Conservation (phyloP, 2,797 vertebrate genomes). For the Anniella stebbinsi region DNA sequence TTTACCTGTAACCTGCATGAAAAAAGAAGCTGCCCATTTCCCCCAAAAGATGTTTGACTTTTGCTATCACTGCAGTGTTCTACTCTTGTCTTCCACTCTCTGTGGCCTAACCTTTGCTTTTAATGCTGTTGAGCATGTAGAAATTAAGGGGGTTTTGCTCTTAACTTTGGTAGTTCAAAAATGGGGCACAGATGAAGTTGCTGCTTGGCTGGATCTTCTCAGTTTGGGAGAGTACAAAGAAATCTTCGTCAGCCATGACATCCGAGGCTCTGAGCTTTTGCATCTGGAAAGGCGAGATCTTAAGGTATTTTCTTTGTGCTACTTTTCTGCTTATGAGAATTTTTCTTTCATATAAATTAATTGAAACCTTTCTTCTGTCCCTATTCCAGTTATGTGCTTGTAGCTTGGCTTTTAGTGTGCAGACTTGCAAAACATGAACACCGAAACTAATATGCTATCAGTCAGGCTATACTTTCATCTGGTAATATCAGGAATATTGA, state of each 20-base stretch:
- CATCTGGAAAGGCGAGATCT: conserved; percentile 99
- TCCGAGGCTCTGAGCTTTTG: conserved; percentile 98
- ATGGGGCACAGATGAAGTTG: conserved; percentile 99
- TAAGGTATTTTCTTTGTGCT: conserved; percentile 92
- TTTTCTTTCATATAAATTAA: conserved; percentile 71
- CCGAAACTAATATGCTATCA: conserved; percentile 60
- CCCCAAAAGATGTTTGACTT: conserved; percentile 71
- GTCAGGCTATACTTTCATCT: conserved; percentile 64
- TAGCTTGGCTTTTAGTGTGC: conserved; percentile 91
- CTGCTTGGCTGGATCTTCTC: conserved; percentile 99
- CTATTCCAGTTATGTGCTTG: conserved; percentile 81
- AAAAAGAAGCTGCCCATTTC: conserved; percentile 64
- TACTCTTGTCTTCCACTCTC: conserved; percentile 80
- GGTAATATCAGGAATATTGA: conserved; percentile 31
- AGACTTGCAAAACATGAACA: conserved; percentile 51
- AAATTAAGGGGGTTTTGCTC: conserved; percentile 93
- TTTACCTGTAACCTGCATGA: conserved; percentile 84
- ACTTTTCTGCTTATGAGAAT: conserved; percentile 78
- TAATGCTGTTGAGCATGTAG: conserved; percentile 87
- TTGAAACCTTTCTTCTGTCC: conserved; percentile 70
- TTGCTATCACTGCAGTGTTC: conserved; percentile 86
- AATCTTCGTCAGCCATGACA: conserved; percentile 98
- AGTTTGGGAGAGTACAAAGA: conserved; percentile 99
- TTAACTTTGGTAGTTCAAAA: conserved; percentile 98
- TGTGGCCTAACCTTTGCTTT: conserved; percentile 88